Percentiles rank a stretch among this genome's conserved stretches.
Conservation (phyloP, 2,888 invertebrate genomes). For the Caenorhabditis panamensis region DNA sequence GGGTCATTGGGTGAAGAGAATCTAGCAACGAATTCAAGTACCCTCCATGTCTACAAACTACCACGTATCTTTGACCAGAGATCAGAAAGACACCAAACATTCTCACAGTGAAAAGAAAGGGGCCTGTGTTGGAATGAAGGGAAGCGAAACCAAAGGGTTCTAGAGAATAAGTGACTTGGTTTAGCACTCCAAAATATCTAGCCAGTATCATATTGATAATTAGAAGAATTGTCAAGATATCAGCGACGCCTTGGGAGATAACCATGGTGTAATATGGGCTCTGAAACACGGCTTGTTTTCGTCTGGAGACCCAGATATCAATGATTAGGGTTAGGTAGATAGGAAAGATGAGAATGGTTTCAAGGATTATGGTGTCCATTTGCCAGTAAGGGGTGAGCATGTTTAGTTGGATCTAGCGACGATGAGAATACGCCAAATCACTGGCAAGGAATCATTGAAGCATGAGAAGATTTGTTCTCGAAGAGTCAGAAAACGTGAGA, state of each 20-base stretch:
- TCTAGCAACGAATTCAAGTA: slow-evolving; percentile 1
- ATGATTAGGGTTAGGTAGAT: slow-evolving; percentile 24
- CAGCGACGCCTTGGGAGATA: slow-evolving; percentile 33
- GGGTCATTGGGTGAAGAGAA: slow-evolving; percentile 1
- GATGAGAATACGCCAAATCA: no score
- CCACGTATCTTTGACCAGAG: slow-evolving; percentile 37
- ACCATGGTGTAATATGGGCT: slow-evolving; percentile 45
- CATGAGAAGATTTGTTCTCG: no score
- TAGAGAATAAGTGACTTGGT: slow-evolving; percentile 9
- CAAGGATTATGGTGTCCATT: slow-evolving; percentile 28
- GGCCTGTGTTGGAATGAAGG: slow-evolving; percentile 33
- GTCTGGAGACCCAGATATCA: slow-evolving; percentile 20
- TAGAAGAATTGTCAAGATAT: slow-evolving; percentile 12
- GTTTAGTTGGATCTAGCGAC: no score
- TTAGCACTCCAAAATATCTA: slow-evolving; percentile 35
- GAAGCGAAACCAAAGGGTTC: slow-evolving; percentile 37
- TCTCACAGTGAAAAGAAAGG: slow-evolving; percentile 30
- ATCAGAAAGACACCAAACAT: slow-evolving; percentile 52
- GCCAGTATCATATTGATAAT: slow-evolving; percentile 35
- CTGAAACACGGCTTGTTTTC: slow-evolving; percentile 14
- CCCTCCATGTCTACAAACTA: slow-evolving; percentile 25
- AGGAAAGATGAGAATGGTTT: slow-evolving; percentile 28
- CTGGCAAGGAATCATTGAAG: no score
- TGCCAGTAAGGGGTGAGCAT: slow-evolving; percentile 51
- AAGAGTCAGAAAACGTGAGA: no score